phyloP scores from a whole-genome alignment of 2,113 vertebrate species.

The Mus spicilegus region DNA sequence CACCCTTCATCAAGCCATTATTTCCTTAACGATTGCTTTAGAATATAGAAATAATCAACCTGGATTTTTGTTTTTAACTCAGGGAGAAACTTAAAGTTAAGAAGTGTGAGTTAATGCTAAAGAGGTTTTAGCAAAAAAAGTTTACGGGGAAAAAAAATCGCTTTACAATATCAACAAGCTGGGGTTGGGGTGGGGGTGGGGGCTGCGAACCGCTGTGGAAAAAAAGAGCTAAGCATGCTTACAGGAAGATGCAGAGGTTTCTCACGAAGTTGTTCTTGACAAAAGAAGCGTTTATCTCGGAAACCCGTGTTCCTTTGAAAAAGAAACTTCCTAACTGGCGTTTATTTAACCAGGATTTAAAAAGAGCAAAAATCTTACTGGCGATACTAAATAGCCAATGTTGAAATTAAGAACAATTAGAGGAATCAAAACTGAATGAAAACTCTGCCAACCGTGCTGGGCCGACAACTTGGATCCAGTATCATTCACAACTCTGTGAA shows the following conservation, averaged over 20 bases:
- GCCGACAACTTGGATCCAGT: constrained; percentile 83
- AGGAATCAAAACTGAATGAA: constrained; percentile 83
- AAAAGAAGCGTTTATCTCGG: constrained; percentile 30
- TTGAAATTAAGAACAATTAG: constrained; percentile 79
- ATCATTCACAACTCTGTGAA: constrained; percentile 83
- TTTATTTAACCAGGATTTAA: background rate
- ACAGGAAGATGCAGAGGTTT: background rate
- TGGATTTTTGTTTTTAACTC: constrained; percentile 62
- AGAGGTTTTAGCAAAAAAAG: constrained; percentile 67
- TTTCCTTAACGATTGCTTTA: constrained; percentile 57
- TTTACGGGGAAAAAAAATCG: background rate
- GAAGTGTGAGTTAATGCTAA: too few relatives aligned
- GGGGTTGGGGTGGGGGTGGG: fast-evolving
- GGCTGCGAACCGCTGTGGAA: background rate
- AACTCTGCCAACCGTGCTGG: constrained; percentile 82
- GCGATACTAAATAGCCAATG: constrained; percentile 3
- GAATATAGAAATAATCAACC: constrained; percentile 57
- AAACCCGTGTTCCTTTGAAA: constrained; percentile 34
- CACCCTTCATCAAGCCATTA: constrained; percentile 22
- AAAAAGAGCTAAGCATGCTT: background rate
- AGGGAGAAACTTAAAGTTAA: constrained; percentile 36
- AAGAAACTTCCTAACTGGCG: constrained; percentile 32
- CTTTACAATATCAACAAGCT: background rate
- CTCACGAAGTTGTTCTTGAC: background rate
- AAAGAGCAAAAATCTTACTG: constrained; percentile 37